These are phyloP conservation scores for Otolemur crassicaudatus DNA, from an alignment of 2,797 vertebrate genomes.

Conservation along the genomic window DNA sequence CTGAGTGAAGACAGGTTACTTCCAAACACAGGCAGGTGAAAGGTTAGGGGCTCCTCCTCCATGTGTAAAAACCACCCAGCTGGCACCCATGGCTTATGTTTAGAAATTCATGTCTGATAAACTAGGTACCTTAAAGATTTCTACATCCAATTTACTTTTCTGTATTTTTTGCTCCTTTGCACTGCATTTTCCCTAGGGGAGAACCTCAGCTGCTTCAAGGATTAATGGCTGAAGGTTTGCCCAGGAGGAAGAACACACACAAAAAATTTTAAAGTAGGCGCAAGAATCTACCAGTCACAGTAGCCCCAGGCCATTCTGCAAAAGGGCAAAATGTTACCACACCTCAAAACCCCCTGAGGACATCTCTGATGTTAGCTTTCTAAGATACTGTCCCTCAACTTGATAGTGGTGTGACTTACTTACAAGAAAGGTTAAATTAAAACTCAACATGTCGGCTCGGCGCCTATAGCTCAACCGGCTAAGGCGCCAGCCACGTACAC, in stretches of 20 bases:
- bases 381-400: neutral
- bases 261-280: neutral
- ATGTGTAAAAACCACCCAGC: neutral
- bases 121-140: neutral
- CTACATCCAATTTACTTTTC: neutral
- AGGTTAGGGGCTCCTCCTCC: neutral
- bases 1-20: neutral
- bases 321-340: neutral
- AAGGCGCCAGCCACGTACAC: too few species aligned
- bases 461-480: too few species aligned
- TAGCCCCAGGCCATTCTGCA: neutral
- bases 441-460: too few species aligned
- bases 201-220: neutral
- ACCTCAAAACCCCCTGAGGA: neutral
- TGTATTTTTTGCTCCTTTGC: too few species aligned
- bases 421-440: neutral
- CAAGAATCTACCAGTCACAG: neutral
- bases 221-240: neutral
- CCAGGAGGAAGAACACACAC: slow-evolving; percentile 29
- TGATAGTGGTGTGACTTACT: neutral
- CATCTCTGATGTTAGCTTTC: neutral
- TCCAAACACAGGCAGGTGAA: neutral
- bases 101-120: neutral
- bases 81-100: neutral
- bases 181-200: neutral